A percentile compares a stretch with the other conserved stretches of the same genome.
These are phyloP conservation scores for Protaetia brevitarsis DNA, from an alignment of 1,140 invertebrate species.

Conservation along the genomic window DNA sequence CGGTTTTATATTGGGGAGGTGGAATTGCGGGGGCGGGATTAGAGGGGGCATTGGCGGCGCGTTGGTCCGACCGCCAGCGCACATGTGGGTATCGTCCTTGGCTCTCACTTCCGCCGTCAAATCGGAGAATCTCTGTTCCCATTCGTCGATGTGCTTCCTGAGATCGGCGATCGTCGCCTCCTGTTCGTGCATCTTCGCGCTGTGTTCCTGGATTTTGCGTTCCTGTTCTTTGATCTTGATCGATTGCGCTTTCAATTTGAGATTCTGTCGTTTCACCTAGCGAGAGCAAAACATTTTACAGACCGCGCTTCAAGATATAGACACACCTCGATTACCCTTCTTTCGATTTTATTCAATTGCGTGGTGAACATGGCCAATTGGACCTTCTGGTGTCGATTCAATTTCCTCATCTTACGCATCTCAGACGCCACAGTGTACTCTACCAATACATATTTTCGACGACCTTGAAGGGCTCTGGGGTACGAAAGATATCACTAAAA, in stretches of 20 bases:
- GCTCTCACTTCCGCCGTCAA: slow-evolving; percentile 53
- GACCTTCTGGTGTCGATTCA: slow-evolving; percentile 34
- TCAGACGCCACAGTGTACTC: slow-evolving; percentile 31
- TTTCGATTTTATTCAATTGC: slow-evolving; percentile 35
- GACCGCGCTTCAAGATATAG: background rate
- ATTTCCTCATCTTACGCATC: slow-evolving; percentile 39
- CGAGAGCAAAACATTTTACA: no score
- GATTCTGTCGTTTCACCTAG: slow-evolving; percentile 27
- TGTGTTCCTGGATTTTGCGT: slow-evolving; percentile 52
- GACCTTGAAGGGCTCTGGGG: slow-evolving; percentile 27
- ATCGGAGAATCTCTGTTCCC: slow-evolving; percentile 57
- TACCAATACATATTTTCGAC: slow-evolving; percentile 32
- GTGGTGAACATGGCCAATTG: slow-evolving; percentile 37
- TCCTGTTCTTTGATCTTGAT: slow-evolving; percentile 50
- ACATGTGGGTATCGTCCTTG: slow-evolving; percentile 49
- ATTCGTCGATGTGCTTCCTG: slow-evolving; percentile 56
- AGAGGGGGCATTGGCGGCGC: background rate
- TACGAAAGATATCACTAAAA: background rate
- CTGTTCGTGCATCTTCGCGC: slow-evolving; percentile 52
- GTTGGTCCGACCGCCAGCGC: slow-evolving; percentile 33
- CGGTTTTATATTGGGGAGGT: slow-evolving; percentile 41
- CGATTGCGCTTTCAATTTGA: slow-evolving; percentile 30
- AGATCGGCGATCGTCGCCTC: slow-evolving; percentile 53
- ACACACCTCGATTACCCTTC: slow-evolving; percentile 31
- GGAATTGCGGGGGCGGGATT: slow-evolving; percentile 17